Conservation (phyloP, 2,797 vertebrate species). For the Poeciliopsis infans region DNA sequence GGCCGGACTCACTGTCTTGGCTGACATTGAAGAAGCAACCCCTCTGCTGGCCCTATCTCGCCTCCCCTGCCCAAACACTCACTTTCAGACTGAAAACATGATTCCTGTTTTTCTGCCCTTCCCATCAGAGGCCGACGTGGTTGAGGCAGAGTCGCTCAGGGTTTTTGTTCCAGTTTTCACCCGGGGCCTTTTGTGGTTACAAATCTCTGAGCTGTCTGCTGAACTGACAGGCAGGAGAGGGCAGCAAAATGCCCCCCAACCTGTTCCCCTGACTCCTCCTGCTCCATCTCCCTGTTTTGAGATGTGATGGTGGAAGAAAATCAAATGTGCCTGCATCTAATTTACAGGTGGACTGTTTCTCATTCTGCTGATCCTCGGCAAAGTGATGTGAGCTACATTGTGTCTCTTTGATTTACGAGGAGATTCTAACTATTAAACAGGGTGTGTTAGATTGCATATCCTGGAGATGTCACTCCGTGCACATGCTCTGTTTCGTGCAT, state of each 20-base stretch:
- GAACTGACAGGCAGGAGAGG: conserved; percentile 56
- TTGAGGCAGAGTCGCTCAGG: conserved; percentile 55
- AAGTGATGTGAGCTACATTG: conserved; percentile 16
- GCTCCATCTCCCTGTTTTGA: conserved; percentile 49
- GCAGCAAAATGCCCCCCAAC: conserved; percentile 25
- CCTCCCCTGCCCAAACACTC: conserved; percentile 8
- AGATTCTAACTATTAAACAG: not conserved
- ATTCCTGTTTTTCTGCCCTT: conserved; percentile 8
- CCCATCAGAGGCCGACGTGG: conserved; percentile 27
- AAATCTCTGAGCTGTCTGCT: conserved; percentile 46
- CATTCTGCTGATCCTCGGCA: conserved; percentile 27
- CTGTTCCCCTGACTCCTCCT: not conserved
- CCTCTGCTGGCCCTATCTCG: conserved; percentile 34
- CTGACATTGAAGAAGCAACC: conserved; percentile 74
- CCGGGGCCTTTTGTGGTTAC: conserved; percentile 28
- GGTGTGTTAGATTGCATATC: not conserved
- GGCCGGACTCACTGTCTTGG: conserved; percentile 66
- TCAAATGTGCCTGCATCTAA: conserved; percentile 38
- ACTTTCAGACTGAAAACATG: conserved; percentile 25
- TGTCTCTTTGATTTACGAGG: not conserved
- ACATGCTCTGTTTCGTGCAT: not conserved
- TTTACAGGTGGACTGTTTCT: conserved; percentile 46
- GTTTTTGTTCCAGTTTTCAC: conserved; percentile 30
- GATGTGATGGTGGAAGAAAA: conserved; percentile 50
- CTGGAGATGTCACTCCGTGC: not conserved